These are phyloP conservation scores for Drosophila sproati DNA, from an alignment of 1,140 invertebrate species.

Conservation along the genomic window DNA sequence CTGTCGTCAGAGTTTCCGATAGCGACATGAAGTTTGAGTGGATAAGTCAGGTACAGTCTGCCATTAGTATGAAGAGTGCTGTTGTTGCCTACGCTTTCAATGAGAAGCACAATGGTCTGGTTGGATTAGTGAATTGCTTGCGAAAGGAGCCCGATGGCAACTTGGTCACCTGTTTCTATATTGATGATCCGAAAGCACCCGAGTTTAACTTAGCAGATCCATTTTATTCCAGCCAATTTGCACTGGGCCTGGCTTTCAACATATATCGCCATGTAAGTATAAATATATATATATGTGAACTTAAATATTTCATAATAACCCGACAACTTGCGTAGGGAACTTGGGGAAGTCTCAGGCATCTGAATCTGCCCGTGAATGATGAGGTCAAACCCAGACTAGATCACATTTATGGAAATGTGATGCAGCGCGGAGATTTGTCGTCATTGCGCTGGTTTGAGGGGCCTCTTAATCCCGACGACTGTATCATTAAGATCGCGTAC, in stretches of 20 bases:
- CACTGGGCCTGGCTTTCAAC: constrained; percentile 93
- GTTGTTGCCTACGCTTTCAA: constrained; percentile 87
- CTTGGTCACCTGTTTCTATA: constrained; percentile 87
- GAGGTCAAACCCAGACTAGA: constrained; percentile 68
- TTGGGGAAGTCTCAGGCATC: constrained; percentile 93
- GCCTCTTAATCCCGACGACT: constrained; percentile 82
- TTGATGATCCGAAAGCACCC: constrained; percentile 88
- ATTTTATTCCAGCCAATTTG: constrained; percentile 88
- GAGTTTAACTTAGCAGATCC: constrained; percentile 87
- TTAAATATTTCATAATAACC: background rate
- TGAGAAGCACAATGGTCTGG: constrained; percentile 90
- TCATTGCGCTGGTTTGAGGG: constrained; percentile 93
- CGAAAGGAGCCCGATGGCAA: constrained; percentile 89
- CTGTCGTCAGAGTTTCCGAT: constrained; percentile 69
- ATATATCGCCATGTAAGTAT: constrained; percentile 88
- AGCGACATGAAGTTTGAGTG: constrained; percentile 85
- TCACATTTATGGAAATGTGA: constrained; percentile 92
- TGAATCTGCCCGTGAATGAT: constrained; percentile 85
- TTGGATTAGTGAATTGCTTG: constrained; percentile 93
- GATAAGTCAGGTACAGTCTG: constrained; percentile 86
- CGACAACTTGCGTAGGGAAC: constrained; percentile 85
- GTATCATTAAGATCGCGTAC: constrained; percentile 87
- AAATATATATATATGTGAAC: background rate
- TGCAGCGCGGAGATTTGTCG: constrained; percentile 93
- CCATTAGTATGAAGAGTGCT: constrained; percentile 85